Base-by-base conservation (phyloP, 2,797 vertebrate genomes). In the Mycteria americana region DNA sequence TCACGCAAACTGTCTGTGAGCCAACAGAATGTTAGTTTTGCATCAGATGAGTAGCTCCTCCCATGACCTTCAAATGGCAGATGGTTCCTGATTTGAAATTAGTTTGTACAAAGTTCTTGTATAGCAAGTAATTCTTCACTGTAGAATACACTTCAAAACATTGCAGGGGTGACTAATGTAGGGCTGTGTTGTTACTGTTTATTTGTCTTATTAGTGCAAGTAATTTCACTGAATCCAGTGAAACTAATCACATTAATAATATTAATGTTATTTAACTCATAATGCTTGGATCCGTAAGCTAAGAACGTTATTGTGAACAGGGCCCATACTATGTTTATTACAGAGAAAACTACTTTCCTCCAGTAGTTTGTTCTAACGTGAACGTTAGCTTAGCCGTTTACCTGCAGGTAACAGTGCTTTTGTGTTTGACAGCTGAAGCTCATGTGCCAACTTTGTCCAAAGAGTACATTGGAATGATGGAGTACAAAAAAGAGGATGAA, bases 401-500 rank as follows among this genome's bases (percentile, higher is more conserved):
- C 48, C 37, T 88, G 46, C 76, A 28, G 87, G 7, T 67, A 72
- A 97, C 64, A 39, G 2, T 73, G 51, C 63, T 59, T 94, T 90
- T 96, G 50, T 97, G 28, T 97, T 96, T 79, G 46, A 82, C 98
- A 99, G 99, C 97, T 91, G 98, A 98, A 89, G 97, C 93, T 21
- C 93, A 93, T 10, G 59, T 77, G 2, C 95, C 98, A 25, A 7
- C 95, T 21, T 91, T 96, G 67, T 97, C 98, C 41, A 99, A 98
- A 90, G 99, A 99, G 64, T 99, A 99, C 95, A 95, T 99, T 25
- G 99, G 99, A 89, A 99, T 99, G 99, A 97, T 99, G 98, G 99
- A 99, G 93, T 99, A 98, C 97, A 98, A 97, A 95, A 98, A 96
- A 78, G 99, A 99, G 68, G 99, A 99, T 3, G 99, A 99, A 97